Evolutionary conservation across 2,113 vertebrate genomes (phyloP).

Genomic region (Caranx melampygus): DNA sequence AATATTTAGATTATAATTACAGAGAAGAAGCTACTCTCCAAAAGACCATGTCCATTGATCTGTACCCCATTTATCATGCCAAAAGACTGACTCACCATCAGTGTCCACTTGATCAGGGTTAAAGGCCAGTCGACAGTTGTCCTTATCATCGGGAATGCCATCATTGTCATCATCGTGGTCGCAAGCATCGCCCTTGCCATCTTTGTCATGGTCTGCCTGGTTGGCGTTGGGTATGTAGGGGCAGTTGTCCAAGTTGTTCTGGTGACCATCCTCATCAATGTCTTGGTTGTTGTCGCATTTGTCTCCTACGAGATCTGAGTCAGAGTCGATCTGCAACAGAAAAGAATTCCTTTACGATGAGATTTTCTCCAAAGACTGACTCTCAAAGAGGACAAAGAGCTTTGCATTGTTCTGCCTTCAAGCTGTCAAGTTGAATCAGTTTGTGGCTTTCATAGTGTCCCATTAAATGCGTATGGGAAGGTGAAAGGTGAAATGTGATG

Average conservation of each 20-base stretch:
- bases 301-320: conserved; percentile 96
- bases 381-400: conserved; percentile 4
- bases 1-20: not conserved
- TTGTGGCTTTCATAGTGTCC: conserved; percentile 7
- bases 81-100: conserved; percentile 87
- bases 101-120: conserved; percentile 96
- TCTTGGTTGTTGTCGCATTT: conserved; percentile 98
- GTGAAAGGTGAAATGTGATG: not conserved
- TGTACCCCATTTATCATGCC: not conserved
- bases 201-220: conserved; percentile 98
- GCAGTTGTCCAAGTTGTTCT: conserved; percentile 99
- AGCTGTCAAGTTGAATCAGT: conserved; percentile 52
- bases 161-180: conserved; percentile 99
- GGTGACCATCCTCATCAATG: conserved; percentile 98
- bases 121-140: conserved; percentile 93
- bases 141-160: conserved; percentile 96
- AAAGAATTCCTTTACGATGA: conserved; percentile 65
- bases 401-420: conserved; percentile 25
- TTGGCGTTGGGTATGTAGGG: conserved; percentile 98
- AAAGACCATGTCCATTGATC: not conserved
- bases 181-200: conserved; percentile 97
- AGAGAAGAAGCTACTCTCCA: not conserved
- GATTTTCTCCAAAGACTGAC: conserved; percentile 24
- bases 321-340: conserved; percentile 89
- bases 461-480: not conserved